These are phyloP conservation scores for Bubalus kerabau DNA, from an alignment of 2,113 vertebrate genomes.

Conservation along the genomic window DNA sequence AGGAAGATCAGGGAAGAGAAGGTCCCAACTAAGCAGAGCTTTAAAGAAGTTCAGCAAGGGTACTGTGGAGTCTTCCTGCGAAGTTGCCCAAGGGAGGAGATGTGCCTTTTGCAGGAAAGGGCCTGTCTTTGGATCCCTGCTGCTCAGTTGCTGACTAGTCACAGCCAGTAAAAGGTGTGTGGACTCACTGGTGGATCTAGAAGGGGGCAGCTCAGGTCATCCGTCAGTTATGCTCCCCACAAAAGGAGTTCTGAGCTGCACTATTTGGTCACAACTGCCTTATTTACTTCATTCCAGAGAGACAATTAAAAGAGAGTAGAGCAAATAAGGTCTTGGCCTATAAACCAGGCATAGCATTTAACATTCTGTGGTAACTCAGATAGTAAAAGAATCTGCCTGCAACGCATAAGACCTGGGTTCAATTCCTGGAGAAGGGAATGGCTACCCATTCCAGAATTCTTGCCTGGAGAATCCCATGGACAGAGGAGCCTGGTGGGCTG, in stretches of 20 bases:
- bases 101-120: neutral
- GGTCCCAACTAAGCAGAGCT: neutral
- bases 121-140: neutral
- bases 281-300: neutral
- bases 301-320: neutral
- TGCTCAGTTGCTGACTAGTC: neutral
- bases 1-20: neutral
- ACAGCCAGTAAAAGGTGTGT: neutral
- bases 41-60: neutral
- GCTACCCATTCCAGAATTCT: neutral
- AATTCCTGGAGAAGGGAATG: neutral
- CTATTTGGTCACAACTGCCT: neutral
- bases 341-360: neutral
- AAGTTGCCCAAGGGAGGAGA: neutral
- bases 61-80: neutral
- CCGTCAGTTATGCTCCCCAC: neutral
- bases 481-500: neutral
- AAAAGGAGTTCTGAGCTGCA: neutral
- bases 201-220: rapidly evolving
- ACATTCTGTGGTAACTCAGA: neutral
- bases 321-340: neutral
- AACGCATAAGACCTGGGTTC: neutral
- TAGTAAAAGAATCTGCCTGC: neutral
- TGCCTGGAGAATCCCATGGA: neutral
- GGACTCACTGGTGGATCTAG: neutral